phyloP scores from a whole-genome alignment of 2,888 invertebrate genomes.

The Salticus scenicus region DNA sequence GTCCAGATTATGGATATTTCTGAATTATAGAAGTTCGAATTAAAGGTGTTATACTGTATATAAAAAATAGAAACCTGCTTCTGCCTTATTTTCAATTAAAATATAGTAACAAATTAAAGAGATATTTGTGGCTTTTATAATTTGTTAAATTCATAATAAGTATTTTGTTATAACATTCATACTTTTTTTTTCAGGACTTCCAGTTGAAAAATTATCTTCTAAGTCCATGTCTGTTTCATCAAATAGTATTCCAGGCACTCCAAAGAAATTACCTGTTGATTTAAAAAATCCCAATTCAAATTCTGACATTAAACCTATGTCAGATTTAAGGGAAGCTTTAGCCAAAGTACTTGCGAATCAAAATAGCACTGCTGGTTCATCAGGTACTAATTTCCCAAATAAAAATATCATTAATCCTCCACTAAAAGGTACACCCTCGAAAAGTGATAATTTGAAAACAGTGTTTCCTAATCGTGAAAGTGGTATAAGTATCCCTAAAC shows the following conservation, averaged over 20 bases:
- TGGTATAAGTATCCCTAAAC: neutral
- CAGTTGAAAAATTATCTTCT: neutral
- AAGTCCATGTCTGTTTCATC: neutral
- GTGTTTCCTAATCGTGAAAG: neutral
- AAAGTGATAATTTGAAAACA: constrained; percentile 14
- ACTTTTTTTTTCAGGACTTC: neutral
- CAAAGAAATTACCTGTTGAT: neutral
- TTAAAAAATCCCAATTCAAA: constrained; percentile 9
- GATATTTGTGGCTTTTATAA: too few relatives aligned
- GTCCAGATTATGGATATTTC: too few relatives aligned
- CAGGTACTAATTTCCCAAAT: constrained; percentile 61
- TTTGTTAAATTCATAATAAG: too few relatives aligned
- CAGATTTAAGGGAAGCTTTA: constrained; percentile 44
- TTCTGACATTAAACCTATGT: constrained; percentile 23
- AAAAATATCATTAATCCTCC: constrained; percentile 42
- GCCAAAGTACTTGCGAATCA: constrained; percentile 47
- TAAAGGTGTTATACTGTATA: too few relatives aligned
- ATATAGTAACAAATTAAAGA: too few relatives aligned
- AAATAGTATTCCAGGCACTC: neutral
- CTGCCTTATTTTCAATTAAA: too few relatives aligned
- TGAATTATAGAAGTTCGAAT: too few relatives aligned
- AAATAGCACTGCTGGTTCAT: constrained; percentile 31
- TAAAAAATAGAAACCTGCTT: too few relatives aligned
- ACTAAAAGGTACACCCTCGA: constrained; percentile 5
- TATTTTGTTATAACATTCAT: too few relatives aligned